These are phyloP conservation scores for Zeuzera pyrina DNA, from an alignment of 2,888 invertebrate genomes.

Conservation along the genomic window DNA sequence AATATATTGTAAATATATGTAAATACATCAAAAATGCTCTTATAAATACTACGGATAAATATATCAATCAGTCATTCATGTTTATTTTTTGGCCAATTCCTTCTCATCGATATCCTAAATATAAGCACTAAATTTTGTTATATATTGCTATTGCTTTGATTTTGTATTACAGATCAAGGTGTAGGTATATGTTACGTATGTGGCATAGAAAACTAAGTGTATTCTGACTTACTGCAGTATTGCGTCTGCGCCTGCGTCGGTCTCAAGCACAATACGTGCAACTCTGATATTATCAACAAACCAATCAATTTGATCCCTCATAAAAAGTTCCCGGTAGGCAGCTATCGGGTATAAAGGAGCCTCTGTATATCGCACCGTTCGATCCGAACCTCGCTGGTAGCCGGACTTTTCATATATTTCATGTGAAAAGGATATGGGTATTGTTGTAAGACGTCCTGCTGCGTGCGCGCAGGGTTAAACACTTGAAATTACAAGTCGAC, in stretches of 20 bases:
- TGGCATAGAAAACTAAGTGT: no score
- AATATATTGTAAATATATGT: no score
- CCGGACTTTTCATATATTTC: slow-evolving; percentile 69
- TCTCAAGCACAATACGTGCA: slow-evolving; percentile 42
- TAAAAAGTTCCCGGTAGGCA: slow-evolving; percentile 66
- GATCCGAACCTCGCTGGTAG: slow-evolving; percentile 61
- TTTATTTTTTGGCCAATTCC: no score
- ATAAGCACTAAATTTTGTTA: no score
- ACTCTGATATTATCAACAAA: slow-evolving; percentile 64
- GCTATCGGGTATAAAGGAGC: slow-evolving; percentile 54
- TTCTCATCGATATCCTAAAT: no score
- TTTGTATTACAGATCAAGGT: no score
- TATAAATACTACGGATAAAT: no score
- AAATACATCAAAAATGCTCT: no score
- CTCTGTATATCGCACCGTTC: slow-evolving; percentile 53
- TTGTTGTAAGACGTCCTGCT: slow-evolving; percentile 65
- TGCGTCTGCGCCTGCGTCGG: slow-evolving; percentile 23
- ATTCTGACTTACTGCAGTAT: no score
- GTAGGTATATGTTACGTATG: no score
- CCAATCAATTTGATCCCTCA: slow-evolving; percentile 73
- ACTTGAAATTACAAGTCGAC: slow-evolving; percentile 69
- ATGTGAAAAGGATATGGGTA: slow-evolving; percentile 72
- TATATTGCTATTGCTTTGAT: no score
- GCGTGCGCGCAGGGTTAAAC: slow-evolving; percentile 60
- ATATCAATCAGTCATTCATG: no score